phyloP scores from a whole-genome alignment of 2,888 invertebrate species.

The Sisyra nigra region DNA sequence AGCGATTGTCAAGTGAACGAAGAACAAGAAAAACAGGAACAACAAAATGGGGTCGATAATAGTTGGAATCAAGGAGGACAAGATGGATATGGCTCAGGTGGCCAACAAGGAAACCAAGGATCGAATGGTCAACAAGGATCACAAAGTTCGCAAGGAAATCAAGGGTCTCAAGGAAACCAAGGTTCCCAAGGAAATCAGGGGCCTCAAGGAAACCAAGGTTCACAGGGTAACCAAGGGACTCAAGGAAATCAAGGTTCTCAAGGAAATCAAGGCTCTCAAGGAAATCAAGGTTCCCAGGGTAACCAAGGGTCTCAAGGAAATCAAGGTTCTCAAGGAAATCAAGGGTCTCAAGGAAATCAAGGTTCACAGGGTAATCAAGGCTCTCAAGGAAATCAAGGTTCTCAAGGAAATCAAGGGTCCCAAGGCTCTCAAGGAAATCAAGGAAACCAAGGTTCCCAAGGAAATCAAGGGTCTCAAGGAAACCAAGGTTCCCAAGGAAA shows the following conservation, averaged over 20 bases:
- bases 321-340: too few species aligned
- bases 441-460: slow-evolving; percentile 9
- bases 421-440: slow-evolving; percentile 9
- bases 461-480: slow-evolving; percentile 7
- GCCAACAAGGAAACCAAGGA: neutral
- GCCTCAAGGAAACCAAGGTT: neutral
- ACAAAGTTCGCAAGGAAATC: slow-evolving; percentile 1
- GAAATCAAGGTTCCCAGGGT: slow-evolving; percentile 2
- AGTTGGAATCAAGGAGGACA: neutral
- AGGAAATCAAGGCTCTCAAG: slow-evolving; percentile 1
- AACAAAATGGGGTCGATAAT: neutral
- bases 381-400: slow-evolving; percentile 1
- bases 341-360: neutral
- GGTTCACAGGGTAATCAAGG: neutral
- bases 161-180: slow-evolving; percentile 1
- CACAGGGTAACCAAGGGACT: slow-evolving; percentile 5
- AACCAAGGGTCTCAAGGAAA: slow-evolving; percentile 1
- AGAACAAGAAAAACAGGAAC: slow-evolving; percentile 12
- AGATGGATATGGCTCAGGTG: neutral
- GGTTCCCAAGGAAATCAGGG: slow-evolving; percentile 1
- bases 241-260: slow-evolving; percentile 4
- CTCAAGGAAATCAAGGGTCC: slow-evolving; percentile 9
- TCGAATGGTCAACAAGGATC: neutral
- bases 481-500: slow-evolving; percentile 9
- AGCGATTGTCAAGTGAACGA: slow-evolving; percentile 5